Conservation (phyloP, 2,113 vertebrate species). For the Poecile atricapillus region DNA sequence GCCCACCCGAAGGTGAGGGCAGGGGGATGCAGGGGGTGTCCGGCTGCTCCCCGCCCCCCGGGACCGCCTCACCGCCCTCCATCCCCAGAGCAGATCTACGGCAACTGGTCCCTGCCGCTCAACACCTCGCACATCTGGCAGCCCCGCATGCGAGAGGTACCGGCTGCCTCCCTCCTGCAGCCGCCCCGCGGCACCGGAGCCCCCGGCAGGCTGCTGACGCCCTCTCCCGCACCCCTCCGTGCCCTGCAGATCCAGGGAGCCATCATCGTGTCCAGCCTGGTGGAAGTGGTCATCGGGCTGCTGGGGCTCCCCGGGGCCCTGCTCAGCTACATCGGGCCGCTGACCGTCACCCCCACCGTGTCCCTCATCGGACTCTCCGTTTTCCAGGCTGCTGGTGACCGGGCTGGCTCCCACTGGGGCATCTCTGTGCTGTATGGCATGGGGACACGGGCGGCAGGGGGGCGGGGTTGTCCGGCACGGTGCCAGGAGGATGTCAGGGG, state of each 20-base stretch:
- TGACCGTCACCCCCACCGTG: conserved; percentile 94
- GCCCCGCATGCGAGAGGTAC: conserved; percentile 90
- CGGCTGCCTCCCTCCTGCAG: too few species aligned
- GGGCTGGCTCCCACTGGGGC: conserved; percentile 95
- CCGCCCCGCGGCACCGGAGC: rapidly evolving
- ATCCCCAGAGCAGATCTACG: conserved; percentile 88
- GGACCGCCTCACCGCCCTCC: neutral
- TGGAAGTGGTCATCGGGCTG: conserved; percentile 87
- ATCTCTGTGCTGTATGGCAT: conserved; percentile 81
- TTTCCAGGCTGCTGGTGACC: conserved; percentile 88
- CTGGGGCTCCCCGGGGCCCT: conserved; percentile 89
- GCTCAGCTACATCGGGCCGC: conserved; percentile 90
- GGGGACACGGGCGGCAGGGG: rapidly evolving
- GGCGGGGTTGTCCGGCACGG: rapidly evolving
- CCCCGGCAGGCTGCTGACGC: neutral
- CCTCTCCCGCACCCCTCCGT: neutral
- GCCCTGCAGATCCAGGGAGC: conserved; percentile 86
- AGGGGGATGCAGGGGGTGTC: neutral
- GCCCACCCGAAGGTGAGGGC: conserved; percentile 79
- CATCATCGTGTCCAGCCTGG: conserved; percentile 88
- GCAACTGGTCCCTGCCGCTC: conserved; percentile 86
- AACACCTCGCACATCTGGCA: conserved; percentile 93
- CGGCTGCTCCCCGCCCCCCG: neutral
- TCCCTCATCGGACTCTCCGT: conserved; percentile 95
- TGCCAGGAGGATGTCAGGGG: neutral